Base-by-base conservation (phyloP, 2,113 vertebrate species). In the Sprattus sprattus region DNA sequence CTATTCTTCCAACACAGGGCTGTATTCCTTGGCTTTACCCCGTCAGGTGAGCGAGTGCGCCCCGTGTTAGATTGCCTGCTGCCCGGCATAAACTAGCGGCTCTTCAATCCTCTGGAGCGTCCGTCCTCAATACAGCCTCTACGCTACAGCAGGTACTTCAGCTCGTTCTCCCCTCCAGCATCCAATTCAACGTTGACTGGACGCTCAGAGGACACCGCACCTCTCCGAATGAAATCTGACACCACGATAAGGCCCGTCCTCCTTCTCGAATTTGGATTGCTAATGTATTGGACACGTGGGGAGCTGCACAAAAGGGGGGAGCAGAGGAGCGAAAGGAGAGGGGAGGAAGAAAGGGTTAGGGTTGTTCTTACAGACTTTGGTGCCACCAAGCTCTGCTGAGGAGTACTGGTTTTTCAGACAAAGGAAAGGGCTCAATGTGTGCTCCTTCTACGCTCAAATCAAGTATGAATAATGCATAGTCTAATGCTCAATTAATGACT, bases 271-370 rank as follows among this genome's bases (percentile, higher is more conserved):
- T 91, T 90, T 91, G 91, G 90, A 81, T 88, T 89, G 91, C 89
- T 94, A 93, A 95, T 95, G 93, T 95, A 95, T 95, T 93, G 88
- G 89, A 90, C 91, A 92, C 91, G 91, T 93, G 93, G 92, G 93
- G 88, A 91, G 92, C 90, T 82, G 84, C 91, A 94, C 92, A 93
- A 93, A 93, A 91, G 88, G 86, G 90, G 88, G 86, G 81, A 78
- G 81, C 46, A 84, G 82, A 80, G 84, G 46, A 82, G 85, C 45
- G 67, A 86, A 86, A 75, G 52, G 78, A 86, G 85, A 81, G 52
- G 85, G 67, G 84, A 75, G 71, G 67, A 86, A 82, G 54, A 86
- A 87, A 86, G 81, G 85, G 75, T 22, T 64, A 88, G 89, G 92
- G 88, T 89, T 89, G 81, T 83, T 89, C 39, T 85, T 64, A 81